phyloP scores from a whole-genome alignment of 92 coral and sea anemone genomes.

The Nematostella vectensis region DNA sequence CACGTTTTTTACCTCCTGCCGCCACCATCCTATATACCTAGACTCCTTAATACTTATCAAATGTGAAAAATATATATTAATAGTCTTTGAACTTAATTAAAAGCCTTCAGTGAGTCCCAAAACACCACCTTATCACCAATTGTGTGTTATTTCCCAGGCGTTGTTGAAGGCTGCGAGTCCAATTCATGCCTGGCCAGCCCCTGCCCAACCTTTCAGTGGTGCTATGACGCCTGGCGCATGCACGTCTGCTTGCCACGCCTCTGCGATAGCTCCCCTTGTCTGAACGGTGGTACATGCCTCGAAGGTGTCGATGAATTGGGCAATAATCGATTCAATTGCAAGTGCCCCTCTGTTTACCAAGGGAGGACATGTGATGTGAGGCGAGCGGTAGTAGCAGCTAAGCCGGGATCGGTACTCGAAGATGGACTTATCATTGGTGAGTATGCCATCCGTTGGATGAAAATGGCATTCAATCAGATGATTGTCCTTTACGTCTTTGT shows the following conservation, averaged over 20 bases:
- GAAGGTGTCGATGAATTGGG: conserved; percentile 64
- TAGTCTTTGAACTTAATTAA: too few species aligned
- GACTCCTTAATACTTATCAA: too few species aligned
- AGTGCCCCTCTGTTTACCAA: conserved; percentile 57
- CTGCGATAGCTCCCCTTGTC: conserved; percentile 57
- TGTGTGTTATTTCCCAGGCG: too few species aligned
- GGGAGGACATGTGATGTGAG: conserved; percentile 66
- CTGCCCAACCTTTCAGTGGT: conserved; percentile 61
- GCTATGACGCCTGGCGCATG: conserved; percentile 83
- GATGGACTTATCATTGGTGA: conserved; percentile 68
- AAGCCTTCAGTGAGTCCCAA: too few species aligned
- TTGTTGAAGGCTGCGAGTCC: conserved; percentile 73
- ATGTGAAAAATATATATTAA: too few species aligned
- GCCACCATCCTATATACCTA: too few species aligned
- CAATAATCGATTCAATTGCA: conserved; percentile 49
- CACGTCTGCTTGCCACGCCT: conserved; percentile 64
- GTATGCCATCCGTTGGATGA: neutral
- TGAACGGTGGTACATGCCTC: conserved; percentile 73
- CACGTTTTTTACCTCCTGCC: neutral
- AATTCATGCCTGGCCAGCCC: conserved; percentile 39
- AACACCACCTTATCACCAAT: too few species aligned
- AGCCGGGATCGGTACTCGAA: conserved; percentile 36
- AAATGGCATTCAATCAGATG: neutral
- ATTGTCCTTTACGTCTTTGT: too few species aligned
- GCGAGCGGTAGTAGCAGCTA: conserved; percentile 42